Base-by-base conservation (phyloP, 2,113 vertebrate genomes). In the Ameiurus melas region DNA sequence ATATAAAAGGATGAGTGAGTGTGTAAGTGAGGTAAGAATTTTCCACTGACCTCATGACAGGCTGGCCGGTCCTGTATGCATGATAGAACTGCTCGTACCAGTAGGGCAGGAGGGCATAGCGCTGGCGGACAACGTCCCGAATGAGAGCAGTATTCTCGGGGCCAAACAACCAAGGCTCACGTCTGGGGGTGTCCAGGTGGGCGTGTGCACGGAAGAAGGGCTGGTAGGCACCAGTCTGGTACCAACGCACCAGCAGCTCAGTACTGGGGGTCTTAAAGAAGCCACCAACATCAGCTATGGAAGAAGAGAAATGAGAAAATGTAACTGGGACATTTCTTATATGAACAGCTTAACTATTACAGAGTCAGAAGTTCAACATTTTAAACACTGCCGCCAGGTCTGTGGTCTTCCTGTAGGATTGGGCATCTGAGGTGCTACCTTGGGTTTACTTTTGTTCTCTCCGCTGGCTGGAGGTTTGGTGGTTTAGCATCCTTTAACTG, bases 171-270 rank as follows among this genome's bases (percentile, higher is more conserved):
- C 98, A 99, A 0, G 98, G 98, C 89, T 99, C 98, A 0, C 97
- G 94, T 0, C 97, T 96, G 0, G 95, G 95, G 0, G 97, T 99
- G 94, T 99, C 98, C 92, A 99, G 86, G 92, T 99, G 98, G 2
- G 98, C 97, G 5, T 99, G 98, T 13, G 97, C 96, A 1, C 98
- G 95, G 92, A 96, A 98, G 92, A 99, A 99, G 0, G 98, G 97
- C 94, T 99, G 97, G 91, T 98, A 98, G 0, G 97, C 97, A 0
- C 97, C 97, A 0, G 95, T 95, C 92, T 98, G 97, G 93, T 98
- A 98, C 97, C 97, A 98, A 83, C 97, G 97, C 70, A 98, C 96
- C 83, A 98, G 93, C 90, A 98, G 93, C 92, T 98, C 97, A 0
- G 95, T 85, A 82, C 95, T 97, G 0, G 97, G 97, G 66, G 95